phyloP scores from a whole-genome alignment of 2,113 vertebrate species.

The Kryptolebias marmoratus region DNA sequence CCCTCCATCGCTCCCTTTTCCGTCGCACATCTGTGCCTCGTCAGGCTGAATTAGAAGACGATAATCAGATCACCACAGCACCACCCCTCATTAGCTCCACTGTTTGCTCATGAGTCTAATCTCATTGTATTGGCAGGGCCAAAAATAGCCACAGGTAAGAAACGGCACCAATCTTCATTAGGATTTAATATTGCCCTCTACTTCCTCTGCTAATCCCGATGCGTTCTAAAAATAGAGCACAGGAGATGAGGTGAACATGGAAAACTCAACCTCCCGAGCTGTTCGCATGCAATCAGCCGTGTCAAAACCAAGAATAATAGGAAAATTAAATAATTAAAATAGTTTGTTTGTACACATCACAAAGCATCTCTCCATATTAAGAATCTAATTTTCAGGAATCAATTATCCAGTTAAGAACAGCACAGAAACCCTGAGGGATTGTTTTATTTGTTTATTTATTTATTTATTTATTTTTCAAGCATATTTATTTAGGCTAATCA shows the following conservation, averaged over 20 bases:
- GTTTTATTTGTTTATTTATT: too few species aligned
- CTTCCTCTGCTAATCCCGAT: conserved; percentile 39
- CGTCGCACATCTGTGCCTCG: conserved; percentile 34
- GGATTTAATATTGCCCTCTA: conserved; percentile 36
- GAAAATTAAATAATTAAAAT: too few species aligned
- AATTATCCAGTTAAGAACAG: neutral
- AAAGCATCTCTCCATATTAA: neutral
- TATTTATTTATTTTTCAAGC: too few species aligned
- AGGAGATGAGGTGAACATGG: conserved; percentile 28
- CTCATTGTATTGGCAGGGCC: conserved; percentile 27
- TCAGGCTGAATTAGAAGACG: conserved; percentile 57
- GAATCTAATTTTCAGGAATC: neutral
- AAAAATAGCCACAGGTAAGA: conserved; percentile 28
- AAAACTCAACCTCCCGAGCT: neutral
- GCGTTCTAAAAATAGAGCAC: conserved; percentile 56
- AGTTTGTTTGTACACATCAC: neutral
- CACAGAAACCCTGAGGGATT: too few species aligned
- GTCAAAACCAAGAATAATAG: neutral
- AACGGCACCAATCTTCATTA: conserved; percentile 27
- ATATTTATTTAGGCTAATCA: too few species aligned
- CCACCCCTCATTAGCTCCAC: conserved; percentile 43
- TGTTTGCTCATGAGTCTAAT: conserved; percentile 36
- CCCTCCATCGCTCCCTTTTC: conserved; percentile 9
- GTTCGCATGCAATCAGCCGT: neutral
- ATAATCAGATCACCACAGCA: conserved; percentile 60